These are phyloP conservation scores for Morbakka virulenta DNA, from an alignment of 30 jellyfish, hydroid and myxozoan genomes.

Conservation along the genomic window DNA sequence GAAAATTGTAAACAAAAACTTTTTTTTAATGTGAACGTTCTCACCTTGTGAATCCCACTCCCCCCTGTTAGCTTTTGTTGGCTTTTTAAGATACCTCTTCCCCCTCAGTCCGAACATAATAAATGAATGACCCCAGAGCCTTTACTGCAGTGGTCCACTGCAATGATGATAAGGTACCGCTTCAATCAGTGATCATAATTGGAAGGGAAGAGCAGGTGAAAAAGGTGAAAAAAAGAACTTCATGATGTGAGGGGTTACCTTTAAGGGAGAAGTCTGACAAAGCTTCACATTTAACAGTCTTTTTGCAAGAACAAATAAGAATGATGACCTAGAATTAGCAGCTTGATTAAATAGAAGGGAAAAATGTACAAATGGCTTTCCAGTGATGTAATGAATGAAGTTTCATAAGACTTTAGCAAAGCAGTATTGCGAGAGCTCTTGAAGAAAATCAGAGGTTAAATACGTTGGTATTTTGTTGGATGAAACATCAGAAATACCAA, in stretches of 20 bases:
- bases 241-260: constrained; percentile 20
- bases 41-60: no score
- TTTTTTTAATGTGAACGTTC: no score
- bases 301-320: constrained; percentile 34
- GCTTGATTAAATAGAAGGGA: constrained; percentile 42
- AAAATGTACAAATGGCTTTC: constrained; percentile 49
- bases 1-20: no score
- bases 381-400: constrained; percentile 27
- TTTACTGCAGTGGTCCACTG: constrained; percentile 5
- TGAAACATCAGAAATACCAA: constrained; percentile 28
- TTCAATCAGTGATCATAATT: not conserved
- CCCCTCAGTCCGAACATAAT: no score
- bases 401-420: constrained; percentile 37
- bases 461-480: constrained; percentile 30
- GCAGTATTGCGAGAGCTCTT: constrained; percentile 33
- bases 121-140: no score
- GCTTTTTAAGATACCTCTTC: no score
- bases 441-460: constrained; percentile 42
- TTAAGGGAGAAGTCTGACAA: not conserved
- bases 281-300: constrained; percentile 32
- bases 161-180: constrained; percentile 13
- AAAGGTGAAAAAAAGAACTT: no score
- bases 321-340: no score
- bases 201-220: constrained; percentile 20
- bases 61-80: no score